phyloP scores from a whole-genome alignment of 1,140 invertebrate species.

The Dinothrombium tinctorium region DNA sequence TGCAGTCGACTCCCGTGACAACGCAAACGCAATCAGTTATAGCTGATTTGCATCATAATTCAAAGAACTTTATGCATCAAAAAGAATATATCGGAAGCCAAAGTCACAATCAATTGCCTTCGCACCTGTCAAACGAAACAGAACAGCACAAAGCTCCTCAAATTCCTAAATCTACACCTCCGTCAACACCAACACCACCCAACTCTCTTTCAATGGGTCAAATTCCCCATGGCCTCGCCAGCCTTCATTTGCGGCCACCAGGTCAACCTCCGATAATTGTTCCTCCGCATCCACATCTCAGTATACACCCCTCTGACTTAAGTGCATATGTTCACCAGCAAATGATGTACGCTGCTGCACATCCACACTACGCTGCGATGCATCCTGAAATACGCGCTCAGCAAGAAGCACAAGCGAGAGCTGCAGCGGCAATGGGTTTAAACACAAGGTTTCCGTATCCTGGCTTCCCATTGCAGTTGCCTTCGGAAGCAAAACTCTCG shows the following conservation, averaged over 20 bases:
- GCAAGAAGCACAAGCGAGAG: conserved; percentile 12
- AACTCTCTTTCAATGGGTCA: not conserved
- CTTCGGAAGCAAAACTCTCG: not conserved
- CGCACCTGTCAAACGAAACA: no score
- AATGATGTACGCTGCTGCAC: conserved; percentile 11
- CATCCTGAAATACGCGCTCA: conserved; percentile 13
- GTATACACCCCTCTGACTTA: conserved; percentile 9
- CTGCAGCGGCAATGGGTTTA: conserved; percentile 9
- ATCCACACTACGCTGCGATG: conserved; percentile 11
- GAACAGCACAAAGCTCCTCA: not conserved
- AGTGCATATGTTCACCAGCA: conserved; percentile 9
- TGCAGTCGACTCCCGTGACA: no score
- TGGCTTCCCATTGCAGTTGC: not conserved
- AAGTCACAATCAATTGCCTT: no score
- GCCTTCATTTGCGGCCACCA: conserved; percentile 12
- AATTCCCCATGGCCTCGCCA: conserved; percentile 1
- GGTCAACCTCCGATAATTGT: conserved; percentile 9
- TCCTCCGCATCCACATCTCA: conserved; percentile 9
- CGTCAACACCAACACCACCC: not conserved
- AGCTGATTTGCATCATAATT: no score
- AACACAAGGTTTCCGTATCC: not conserved
- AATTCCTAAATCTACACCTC: not conserved
- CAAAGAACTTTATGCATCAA: no score
- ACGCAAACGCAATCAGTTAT: no score
- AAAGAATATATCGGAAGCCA: no score